These are phyloP conservation scores for Yponomeuta cagnagella DNA, from an alignment of 2,888 invertebrate species.

Conservation along the genomic window DNA sequence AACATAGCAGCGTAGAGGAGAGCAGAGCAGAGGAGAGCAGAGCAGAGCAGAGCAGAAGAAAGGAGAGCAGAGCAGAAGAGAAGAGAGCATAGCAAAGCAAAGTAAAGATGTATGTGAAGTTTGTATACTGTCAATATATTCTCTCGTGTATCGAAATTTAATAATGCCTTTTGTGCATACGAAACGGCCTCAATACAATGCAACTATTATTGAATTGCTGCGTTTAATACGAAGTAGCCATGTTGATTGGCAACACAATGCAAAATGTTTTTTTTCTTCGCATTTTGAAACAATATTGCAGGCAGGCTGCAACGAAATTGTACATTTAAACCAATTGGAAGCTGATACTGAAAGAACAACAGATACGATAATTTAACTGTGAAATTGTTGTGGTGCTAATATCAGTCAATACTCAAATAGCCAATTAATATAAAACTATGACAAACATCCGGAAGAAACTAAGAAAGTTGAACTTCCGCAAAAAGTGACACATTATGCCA, in stretches of 20 bases:
- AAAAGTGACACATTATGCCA: too few species aligned
- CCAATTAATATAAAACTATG: too few species aligned
- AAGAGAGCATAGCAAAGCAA: too few species aligned
- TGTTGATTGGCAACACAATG: slow-evolving; percentile 4
- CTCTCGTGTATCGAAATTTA: slow-evolving; percentile 25
- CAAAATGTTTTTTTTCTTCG: neutral
- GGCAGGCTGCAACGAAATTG: neutral
- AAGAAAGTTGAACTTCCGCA: too few species aligned
- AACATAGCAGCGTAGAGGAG: too few species aligned
- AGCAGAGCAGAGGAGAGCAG: too few species aligned
- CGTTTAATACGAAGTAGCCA: slow-evolving; percentile 9
- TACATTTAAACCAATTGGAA: neutral
- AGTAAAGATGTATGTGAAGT: neutral
- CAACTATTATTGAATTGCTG: slow-evolving; percentile 5
- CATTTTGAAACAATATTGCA: slow-evolving; percentile 4
- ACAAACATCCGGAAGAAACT: too few species aligned
- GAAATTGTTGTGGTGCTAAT: too few species aligned
- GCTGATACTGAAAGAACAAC: neutral
- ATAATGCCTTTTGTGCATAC: slow-evolving; percentile 62
- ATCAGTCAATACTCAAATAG: too few species aligned
- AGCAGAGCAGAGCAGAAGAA: too few species aligned
- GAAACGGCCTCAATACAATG: slow-evolving; percentile 32
- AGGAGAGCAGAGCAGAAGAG: too few species aligned
- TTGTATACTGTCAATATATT: neutral
- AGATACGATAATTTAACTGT: too few species aligned